Evolutionary conservation across 2,797 vertebrate species (phyloP), one percentile per base, ranked within the genome.

Genomic region (Cirrhinus molitorella): DNA sequence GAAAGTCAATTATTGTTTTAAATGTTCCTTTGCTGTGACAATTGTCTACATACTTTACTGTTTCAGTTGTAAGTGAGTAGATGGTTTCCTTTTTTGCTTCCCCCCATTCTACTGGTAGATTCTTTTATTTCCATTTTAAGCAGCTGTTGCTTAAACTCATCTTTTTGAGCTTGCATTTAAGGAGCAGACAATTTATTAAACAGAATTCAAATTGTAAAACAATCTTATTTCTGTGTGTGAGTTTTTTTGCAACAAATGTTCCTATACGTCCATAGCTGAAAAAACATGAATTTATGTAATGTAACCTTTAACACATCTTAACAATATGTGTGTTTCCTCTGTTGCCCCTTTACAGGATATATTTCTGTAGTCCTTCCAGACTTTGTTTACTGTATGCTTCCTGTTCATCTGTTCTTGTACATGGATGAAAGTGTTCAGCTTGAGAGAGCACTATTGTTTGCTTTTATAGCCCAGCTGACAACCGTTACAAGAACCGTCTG

Each of bases 1-100:
- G 91, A 92, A 92, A 93, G 91, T 92, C 93, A 90, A 88, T 94
- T 93, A 93, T 91, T 93, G 89, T 91, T 94, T 93, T 90, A 92
- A 92, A 92, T 91, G 88, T 90, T 91, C 79, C 88, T 91, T 89
- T 90, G 71, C 87, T 34, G 37, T 83, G 83, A 88, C 87, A 74
- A 66, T 87, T 86, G 87, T 83, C 76, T 89, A 89, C 87, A 92
- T 89, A 79, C 83, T 93, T 93, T 90, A 84, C 87, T 88, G 89
- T 89, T 86, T 87, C 84, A 86, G 80, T 74, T 88, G 75, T 87
- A 89, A 89, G 82, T 67, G 71, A 87, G 21, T 28, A 13, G 25
- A 51, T 51, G 49, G 17, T 34, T 25, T 34, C 5, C 19, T 4
- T 5, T 47, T 68, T 31, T 51, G 47, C 72, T 87, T 59, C 66